Conservation (phyloP, 2,888 invertebrate genomes). For the Cryptocephalus primarius region DNA sequence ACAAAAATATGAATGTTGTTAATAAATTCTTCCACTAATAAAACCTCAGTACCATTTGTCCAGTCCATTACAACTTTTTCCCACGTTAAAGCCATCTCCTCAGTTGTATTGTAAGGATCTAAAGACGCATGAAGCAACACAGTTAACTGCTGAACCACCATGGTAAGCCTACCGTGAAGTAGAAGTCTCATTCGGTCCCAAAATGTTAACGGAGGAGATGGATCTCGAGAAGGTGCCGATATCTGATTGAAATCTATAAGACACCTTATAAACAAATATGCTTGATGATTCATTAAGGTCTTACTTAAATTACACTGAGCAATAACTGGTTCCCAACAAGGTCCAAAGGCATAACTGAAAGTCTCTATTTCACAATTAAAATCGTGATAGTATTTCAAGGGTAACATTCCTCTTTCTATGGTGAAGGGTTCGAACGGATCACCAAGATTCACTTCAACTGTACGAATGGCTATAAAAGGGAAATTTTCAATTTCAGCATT, state of each 20-base stretch:
- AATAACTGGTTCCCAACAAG: slow-evolving; percentile 97
- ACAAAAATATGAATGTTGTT: slow-evolving; percentile 13
- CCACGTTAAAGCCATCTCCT: slow-evolving; percentile 98
- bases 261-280: no score
- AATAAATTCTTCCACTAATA: neutral
- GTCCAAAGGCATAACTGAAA: slow-evolving; percentile 90
- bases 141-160: slow-evolving; percentile 78
- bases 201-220: slow-evolving; percentile 86
- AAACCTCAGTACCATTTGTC: slow-evolving; percentile 62
- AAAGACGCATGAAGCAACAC: slow-evolving; percentile 89
- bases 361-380: slow-evolving; percentile 86
- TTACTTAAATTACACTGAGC: slow-evolving; percentile 75
- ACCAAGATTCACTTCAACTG: slow-evolving; percentile 69
- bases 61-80: slow-evolving; percentile 87
- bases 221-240: slow-evolving; percentile 78
- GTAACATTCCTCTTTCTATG: slow-evolving; percentile 87
- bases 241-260: slow-evolving; percentile 73
- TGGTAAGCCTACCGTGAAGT: slow-evolving; percentile 85
- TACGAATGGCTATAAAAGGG: slow-evolving; percentile 51
- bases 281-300: neutral
- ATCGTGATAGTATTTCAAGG: slow-evolving; percentile 96
- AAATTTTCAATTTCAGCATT: neutral
- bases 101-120: slow-evolving; percentile 97
- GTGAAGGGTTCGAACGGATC: slow-evolving; percentile 71
- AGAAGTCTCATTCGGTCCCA: slow-evolving; percentile 95